Evolutionary conservation across 2,113 vertebrate genomes (phyloP).

Genomic region (Elgaria multicarinata): DNA sequence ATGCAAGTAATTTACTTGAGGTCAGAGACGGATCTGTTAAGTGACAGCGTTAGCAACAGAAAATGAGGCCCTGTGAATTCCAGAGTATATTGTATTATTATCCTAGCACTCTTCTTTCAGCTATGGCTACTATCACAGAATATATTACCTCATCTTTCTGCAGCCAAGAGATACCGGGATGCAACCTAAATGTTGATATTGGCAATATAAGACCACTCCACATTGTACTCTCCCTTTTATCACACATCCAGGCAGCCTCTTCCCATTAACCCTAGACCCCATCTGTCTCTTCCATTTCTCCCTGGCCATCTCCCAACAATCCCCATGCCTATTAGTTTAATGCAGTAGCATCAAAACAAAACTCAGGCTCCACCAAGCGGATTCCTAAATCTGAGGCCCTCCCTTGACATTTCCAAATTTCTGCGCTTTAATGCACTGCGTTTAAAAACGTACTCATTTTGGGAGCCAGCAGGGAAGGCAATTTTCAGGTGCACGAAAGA

Average conservation of each 20-base stretch:
- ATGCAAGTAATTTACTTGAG: accelerated
- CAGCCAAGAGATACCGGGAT: accelerated
- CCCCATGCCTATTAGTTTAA: accelerated
- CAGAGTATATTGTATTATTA: conserved; percentile 13
- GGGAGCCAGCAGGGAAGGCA: conserved; percentile 52
- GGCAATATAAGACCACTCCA: not conserved
- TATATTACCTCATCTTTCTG: not conserved
- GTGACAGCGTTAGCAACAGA: not conserved
- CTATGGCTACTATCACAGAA: accelerated
- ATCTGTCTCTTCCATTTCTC: conserved; percentile 23
- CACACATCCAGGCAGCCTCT: conserved; percentile 8
- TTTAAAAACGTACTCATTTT: conserved; percentile 57
- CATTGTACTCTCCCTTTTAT: not conserved
- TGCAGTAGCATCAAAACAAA: conserved; percentile 4
- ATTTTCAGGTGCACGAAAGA: conserved; percentile 50
- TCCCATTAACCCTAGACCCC: conserved; percentile 33
- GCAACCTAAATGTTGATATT: conserved; percentile 18
- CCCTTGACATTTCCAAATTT: conserved; percentile 46
- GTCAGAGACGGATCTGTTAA: not conserved
- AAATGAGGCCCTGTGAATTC: conserved; percentile 2
- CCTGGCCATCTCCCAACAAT: not conserved
- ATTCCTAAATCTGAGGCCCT: conserved; percentile 35
- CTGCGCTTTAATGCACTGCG: conserved; percentile 45
- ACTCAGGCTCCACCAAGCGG: not conserved
- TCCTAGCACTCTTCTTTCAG: not conserved